phyloP scores from a whole-genome alignment of 2,888 invertebrate genomes.

The Metallyticus violacea region DNA sequence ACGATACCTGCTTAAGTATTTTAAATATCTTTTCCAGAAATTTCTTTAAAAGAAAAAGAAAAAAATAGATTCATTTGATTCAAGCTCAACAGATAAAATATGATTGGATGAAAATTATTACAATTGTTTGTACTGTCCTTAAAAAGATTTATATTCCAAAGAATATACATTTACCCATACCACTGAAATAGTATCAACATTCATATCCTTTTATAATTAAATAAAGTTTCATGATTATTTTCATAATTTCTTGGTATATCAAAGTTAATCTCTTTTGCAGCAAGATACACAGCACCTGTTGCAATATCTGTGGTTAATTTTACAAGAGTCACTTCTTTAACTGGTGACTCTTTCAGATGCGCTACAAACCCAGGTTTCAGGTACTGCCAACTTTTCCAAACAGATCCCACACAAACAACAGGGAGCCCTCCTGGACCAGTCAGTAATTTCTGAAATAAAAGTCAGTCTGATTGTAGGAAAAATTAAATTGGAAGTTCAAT shows the following conservation, averaged over 20 bases:
- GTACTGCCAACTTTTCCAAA: slow-evolving; percentile 90
- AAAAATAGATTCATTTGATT: background rate
- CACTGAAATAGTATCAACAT: background rate
- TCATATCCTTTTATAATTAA: slow-evolving; percentile 49
- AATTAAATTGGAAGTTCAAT: too few relatives aligned
- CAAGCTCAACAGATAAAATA: too few relatives aligned
- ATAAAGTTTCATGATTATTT: slow-evolving; percentile 52
- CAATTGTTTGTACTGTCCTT: too few relatives aligned
- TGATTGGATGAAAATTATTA: too few relatives aligned
- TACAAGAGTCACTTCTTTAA: slow-evolving; percentile 58
- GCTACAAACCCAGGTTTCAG: slow-evolving; percentile 67
- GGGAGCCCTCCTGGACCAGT: slow-evolving; percentile 59
- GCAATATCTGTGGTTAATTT: slow-evolving; percentile 73
- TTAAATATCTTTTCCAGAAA: background rate
- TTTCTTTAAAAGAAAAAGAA: background rate
- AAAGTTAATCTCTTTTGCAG: slow-evolving; percentile 66
- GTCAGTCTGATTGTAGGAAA: background rate
- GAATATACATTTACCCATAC: background rate
- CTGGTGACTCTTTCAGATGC: slow-evolving; percentile 45
- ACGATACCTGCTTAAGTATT: background rate
- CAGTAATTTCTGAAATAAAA: slow-evolving; percentile 49
- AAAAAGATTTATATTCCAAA: background rate
- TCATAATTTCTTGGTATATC: slow-evolving; percentile 66
- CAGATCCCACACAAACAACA: slow-evolving; percentile 90
- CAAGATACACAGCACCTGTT: slow-evolving; percentile 82